A percentile compares a stretch with the other conserved stretches of the same genome.
phyloP scores from a whole-genome alignment of 2,797 vertebrate species.

The Pogoniulus pusillus region DNA sequence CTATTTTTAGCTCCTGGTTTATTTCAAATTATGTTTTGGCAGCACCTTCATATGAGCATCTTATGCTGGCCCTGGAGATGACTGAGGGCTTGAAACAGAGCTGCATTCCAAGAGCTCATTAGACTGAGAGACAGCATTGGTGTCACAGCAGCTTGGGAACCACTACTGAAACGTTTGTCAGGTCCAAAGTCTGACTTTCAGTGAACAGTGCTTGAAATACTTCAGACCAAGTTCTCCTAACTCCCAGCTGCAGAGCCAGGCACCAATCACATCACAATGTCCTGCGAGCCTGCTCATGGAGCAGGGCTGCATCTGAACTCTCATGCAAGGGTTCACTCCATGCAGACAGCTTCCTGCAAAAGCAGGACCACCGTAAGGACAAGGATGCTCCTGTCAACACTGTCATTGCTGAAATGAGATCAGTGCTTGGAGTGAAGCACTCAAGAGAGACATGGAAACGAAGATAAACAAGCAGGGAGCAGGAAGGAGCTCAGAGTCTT shows the following conservation, averaged over 20 bases:
- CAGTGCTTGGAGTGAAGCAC: not conserved
- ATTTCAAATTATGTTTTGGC: slow-evolving; percentile 41
- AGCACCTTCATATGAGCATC: not conserved
- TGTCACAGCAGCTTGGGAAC: not conserved
- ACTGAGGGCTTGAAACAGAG: not conserved
- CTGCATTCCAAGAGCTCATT: not conserved
- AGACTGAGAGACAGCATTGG: not conserved
- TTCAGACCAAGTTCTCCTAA: not conserved
- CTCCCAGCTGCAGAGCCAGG: not conserved
- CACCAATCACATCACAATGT: not conserved
- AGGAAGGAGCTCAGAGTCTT: not conserved
- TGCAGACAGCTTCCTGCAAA: not conserved
- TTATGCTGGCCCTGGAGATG: not conserved
- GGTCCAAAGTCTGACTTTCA: not conserved
- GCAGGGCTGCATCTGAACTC: not conserved
- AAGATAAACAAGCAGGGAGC: not conserved
- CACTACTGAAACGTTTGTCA: not conserved
- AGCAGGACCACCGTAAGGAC: not conserved
- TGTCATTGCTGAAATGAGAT: not conserved
- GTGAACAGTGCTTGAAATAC: not conserved
- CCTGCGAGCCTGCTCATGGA: not conserved
- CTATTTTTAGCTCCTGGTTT: slow-evolving; percentile 31
- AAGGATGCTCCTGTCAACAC: not conserved
- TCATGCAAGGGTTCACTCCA: accelerated
- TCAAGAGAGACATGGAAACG: accelerated